Base-by-base conservation (phyloP, 2,797 vertebrate genomes). In the Monodelphis domestica region DNA sequence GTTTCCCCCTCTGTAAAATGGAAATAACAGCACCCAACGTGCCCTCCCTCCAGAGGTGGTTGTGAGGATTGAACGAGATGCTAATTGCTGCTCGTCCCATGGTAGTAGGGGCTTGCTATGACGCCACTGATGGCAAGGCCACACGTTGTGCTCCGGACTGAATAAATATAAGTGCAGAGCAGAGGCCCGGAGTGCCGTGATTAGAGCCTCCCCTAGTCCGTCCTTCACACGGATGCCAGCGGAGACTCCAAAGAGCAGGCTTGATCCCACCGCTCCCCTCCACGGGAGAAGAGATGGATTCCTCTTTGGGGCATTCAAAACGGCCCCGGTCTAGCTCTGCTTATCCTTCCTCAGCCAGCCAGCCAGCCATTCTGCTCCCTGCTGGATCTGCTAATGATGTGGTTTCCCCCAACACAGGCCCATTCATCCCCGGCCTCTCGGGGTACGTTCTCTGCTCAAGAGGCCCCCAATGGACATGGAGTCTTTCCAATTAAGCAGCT, bases 371-470 rank as follows among this genome's bases (percentile, higher is more conserved):
- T 45, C 26, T 26, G 50, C 70, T 84, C 21, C 24, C 70, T 50
- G 21, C 70, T 84, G 70, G 9, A 26, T 50, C 70, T 45, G 33
- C 28, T 54, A n/a, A 56, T 9, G 28, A 89, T 56, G 53, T n/a
- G n/a, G n/a, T n/a, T n/a, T n/a, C n/a, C n/a, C n/a, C n/a, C n/a
- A n/a, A n/a, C 28, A 0, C 12, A 0, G 0, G 4, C 38, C 29
- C 51, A 3, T 38, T 30, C 89, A n/a, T 1, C 2, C 5, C 1
- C 3, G 1, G 50, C 24, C 15, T 0, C 53, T 29, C 2, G 11
- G 21, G 6, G 50, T 52, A 9, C 45, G 5, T 2, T 53, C 17
- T 84, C 54, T 57, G 29, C 51, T 52, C 0, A n/a, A 89, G 84
- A 90, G 26, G 12, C 51, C 5, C 29, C 51, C 45, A 3, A 30